These are phyloP conservation scores for Daphoenositta chrysoptera DNA, from an alignment of 2,113 vertebrate genomes.

Conservation along the genomic window DNA sequence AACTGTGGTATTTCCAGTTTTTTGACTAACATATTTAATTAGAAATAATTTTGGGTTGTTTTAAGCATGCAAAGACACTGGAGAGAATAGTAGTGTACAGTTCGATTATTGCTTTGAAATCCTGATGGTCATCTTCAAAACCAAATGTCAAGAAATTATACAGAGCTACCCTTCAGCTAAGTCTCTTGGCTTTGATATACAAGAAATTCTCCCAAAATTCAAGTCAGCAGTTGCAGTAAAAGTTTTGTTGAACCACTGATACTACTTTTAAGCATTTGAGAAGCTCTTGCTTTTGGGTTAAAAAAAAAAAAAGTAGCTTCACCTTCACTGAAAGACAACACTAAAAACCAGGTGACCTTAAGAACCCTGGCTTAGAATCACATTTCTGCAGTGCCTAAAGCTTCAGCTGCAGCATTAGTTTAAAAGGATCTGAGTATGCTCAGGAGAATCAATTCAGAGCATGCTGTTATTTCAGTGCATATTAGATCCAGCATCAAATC, in stretches of 20 bases:
- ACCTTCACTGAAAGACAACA: background rate
- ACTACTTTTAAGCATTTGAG: background rate
- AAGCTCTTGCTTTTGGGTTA: background rate
- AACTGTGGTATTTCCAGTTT: background rate
- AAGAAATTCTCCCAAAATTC: background rate
- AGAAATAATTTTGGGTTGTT: background rate
- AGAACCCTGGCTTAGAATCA: background rate
- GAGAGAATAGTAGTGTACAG: background rate
- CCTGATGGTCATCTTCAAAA: background rate
- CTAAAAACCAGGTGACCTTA: background rate
- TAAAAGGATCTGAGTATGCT: background rate
- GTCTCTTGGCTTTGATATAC: background rate
- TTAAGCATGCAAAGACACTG: background rate
- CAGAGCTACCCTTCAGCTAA: background rate
- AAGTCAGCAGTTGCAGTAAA: background rate
- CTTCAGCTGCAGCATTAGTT: background rate
- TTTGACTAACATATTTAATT: background rate
- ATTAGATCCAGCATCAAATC: background rate
- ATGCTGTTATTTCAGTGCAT: background rate
- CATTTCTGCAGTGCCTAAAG: background rate
- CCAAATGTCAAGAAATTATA: background rate
- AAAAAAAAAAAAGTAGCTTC: background rate
- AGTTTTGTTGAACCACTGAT: background rate
- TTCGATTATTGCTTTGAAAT: background rate
- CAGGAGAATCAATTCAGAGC: background rate